These are phyloP conservation scores for Apis laboriosa DNA, from an alignment of 1,140 invertebrate species.

Conservation along the genomic window DNA sequence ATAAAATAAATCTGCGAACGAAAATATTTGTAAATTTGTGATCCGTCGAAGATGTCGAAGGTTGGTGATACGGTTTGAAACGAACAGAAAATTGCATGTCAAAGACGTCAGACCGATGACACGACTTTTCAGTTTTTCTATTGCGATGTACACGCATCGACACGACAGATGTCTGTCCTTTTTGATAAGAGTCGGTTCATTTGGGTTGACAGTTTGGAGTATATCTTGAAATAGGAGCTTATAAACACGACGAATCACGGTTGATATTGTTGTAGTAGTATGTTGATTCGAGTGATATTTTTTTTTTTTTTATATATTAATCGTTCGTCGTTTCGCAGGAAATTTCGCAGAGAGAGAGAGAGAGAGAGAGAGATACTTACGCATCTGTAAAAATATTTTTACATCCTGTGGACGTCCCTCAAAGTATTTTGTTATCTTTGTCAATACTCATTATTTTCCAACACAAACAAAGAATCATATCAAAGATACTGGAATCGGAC, in stretches of 20 bases:
- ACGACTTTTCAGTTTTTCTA: not conserved
- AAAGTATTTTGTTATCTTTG: not conserved
- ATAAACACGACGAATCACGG: not conserved
- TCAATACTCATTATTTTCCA: not conserved
- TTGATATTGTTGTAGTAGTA: not conserved
- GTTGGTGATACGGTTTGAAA: not conserved
- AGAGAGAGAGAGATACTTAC: not conserved
- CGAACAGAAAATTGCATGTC: constrained; percentile 1
- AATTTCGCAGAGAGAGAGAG: no score
- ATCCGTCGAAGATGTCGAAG: not conserved
- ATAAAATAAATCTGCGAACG: no score
- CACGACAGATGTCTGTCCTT: not conserved
- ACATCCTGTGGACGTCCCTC: no score
- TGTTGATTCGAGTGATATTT: not conserved
- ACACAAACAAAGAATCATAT: not conserved
- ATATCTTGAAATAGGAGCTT: not conserved
- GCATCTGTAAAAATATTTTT: not conserved
- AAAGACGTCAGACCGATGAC: not conserved
- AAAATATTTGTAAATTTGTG: not conserved
- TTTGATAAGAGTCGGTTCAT: constrained; percentile 9
- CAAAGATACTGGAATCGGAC: not conserved
- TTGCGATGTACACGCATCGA: not conserved
- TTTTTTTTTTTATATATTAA: not conserved
- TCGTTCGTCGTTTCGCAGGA: not conserved
- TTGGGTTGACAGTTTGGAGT: not conserved